phyloP scores from a whole-genome alignment of 1,140 invertebrate species.

The Trichogramma pretiosum region DNA sequence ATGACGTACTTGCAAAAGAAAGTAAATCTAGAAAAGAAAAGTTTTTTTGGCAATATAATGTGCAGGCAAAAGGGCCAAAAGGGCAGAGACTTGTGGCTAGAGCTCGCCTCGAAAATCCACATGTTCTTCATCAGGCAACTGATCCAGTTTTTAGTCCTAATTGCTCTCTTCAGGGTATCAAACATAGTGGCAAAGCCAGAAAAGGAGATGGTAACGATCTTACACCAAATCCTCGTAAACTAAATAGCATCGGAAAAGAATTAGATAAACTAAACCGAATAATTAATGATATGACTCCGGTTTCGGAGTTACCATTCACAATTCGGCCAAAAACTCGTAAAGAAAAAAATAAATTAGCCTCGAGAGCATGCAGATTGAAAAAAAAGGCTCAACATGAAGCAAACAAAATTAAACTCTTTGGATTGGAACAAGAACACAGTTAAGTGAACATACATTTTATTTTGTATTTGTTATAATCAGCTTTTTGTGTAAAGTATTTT shows the following conservation, averaged over 20 bases:
- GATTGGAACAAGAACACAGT: constrained; percentile 91
- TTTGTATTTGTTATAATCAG: too few relatives aligned
- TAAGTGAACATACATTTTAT: too few relatives aligned
- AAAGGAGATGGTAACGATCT: constrained; percentile 97
- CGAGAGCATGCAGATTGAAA: constrained; percentile 87
- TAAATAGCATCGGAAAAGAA: constrained; percentile 84
- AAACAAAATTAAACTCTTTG: constrained; percentile 89
- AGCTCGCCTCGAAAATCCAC: constrained; percentile 82
- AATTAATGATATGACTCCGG: constrained; percentile 93
- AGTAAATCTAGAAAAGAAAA: constrained; percentile 64
- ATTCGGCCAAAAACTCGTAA: constrained; percentile 84
- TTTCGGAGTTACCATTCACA: constrained; percentile 84
- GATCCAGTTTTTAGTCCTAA: constrained; percentile 89
- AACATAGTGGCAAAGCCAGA: constrained; percentile 88
- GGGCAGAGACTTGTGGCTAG: constrained; percentile 76
- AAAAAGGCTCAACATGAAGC: constrained; percentile 93
- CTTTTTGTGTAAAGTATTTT: too few relatives aligned
- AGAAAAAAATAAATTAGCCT: constrained; percentile 96
- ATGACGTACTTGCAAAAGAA: constrained; percentile 30
- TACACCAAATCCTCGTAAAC: constrained; percentile 87
- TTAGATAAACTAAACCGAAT: constrained; percentile 81
- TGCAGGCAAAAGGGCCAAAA: constrained; percentile 96
- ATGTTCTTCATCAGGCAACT: constrained; percentile 77
- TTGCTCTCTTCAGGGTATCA: constrained; percentile 81
- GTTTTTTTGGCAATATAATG: constrained; percentile 98